Base-by-base conservation (phyloP, 2,797 vertebrate genomes). In the Manis pentadactyla region DNA sequence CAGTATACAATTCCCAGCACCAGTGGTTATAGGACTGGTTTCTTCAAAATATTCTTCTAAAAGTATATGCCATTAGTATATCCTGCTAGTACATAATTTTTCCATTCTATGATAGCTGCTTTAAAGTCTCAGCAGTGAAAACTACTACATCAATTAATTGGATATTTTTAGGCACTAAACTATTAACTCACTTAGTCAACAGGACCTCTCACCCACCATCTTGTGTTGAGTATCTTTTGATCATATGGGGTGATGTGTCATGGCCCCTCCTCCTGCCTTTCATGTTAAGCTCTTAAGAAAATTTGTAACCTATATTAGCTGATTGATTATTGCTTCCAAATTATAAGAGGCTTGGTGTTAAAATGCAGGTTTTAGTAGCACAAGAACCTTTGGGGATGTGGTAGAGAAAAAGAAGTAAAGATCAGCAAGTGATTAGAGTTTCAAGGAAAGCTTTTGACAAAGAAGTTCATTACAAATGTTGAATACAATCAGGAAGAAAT, bases 181-280 rank as follows among this genome's bases (percentile, higher is more conserved):
- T 7, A 31, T 27, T 53, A 34, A 71, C 34, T 1, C 0, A 2
- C 4, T 39, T 8, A 25, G 23, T 4, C 63, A 49, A 3, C 4
- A 31, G 18, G 23, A 63, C 11, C 57, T 63, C 19, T n/a, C 25
- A 6, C 14, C 9, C 14, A 78, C 2, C 4, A 27, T 14, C 14
- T 21, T 27, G 15, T 1, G 0, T 14, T 71, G n/a, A 79, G 12
- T 18, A 7, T n/a, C 3, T 59, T 39, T 46, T 88, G 8, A 4
- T 37, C 39, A 51, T 25, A 18, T 5, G 9, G 51, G 31, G 1
- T 75, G 5, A 17, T 69, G 4, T 61, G 8, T 11, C 46, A 31
- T 23, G 39, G 18, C 1, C 29, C 2, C 10, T 77, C 7, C 11
- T 64, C 27, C 66, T 14, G 8, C 0, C 27, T 42, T 37, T 55